Conservation (phyloP, 2,113 vertebrate species). For the Dolichallabes microphthalmus region DNA sequence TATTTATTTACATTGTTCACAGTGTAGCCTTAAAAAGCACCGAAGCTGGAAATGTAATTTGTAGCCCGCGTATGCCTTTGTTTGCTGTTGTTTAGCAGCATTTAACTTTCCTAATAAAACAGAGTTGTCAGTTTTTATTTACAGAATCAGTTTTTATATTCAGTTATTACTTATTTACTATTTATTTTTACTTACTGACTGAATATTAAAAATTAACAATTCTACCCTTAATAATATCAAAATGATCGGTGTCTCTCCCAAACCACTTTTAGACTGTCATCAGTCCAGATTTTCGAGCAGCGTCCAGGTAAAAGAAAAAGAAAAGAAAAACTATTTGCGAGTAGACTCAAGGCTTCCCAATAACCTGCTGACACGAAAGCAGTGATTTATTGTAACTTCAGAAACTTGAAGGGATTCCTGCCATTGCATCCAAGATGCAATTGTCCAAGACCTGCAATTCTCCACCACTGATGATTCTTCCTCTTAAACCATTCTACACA, state of each 20-base stretch:
- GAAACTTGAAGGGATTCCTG: slow-evolving; percentile 13
- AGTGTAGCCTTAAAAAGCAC: not conserved
- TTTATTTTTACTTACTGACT: not conserved
- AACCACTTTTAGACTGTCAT: not conserved
- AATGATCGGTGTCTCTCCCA: not conserved
- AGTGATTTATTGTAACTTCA: not conserved
- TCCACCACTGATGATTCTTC: not conserved
- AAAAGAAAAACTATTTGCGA: not conserved
- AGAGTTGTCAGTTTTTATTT: too few species aligned
- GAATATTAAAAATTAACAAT: not conserved
- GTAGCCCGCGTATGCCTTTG: not conserved
- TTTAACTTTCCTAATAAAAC: not conserved
- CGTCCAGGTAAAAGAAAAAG: not conserved
- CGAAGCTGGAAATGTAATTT: not conserved
- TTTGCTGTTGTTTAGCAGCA: not conserved
- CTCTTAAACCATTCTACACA: not conserved
- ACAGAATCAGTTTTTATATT: not conserved
- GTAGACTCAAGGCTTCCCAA: not conserved
- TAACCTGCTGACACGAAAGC: not conserved
- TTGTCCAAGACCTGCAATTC: slow-evolving; percentile 9
- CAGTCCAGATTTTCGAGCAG: not conserved
- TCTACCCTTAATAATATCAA: not conserved
- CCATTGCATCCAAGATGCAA: not conserved
- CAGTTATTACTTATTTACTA: not conserved
- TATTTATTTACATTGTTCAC: not conserved